A percentile compares a stretch with the other conserved stretches of the same genome.
These are phyloP conservation scores for Tauraco erythrolophus DNA, from an alignment of 2,113 vertebrate species.

Conservation along the genomic window DNA sequence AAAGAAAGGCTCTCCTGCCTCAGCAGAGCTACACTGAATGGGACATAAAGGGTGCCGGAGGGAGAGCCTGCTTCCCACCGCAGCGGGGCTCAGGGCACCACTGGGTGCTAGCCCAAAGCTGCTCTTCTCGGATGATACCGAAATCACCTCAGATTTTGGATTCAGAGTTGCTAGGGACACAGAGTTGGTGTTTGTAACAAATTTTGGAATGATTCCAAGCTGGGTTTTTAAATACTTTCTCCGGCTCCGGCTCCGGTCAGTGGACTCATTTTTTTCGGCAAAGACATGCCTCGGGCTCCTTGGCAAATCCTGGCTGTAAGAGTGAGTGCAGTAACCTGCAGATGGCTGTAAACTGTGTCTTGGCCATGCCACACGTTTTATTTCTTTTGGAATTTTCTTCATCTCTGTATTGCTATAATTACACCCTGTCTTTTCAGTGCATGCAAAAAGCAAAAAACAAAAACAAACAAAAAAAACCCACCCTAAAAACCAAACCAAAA, in stretches of 20 bases:
- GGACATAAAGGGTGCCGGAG: background rate
- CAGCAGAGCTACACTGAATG: background rate
- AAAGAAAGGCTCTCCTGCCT: background rate
- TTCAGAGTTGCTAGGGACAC: background rate
- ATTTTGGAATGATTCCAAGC: accelerated
- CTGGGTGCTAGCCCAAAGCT: background rate
- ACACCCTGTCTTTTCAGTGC: background rate
- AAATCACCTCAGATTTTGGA: background rate
- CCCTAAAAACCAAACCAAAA: background rate
- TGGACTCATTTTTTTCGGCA: background rate
- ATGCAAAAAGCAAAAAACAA: background rate
- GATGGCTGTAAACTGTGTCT: background rate
- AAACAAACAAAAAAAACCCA: background rate
- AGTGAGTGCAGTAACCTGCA: constrained; percentile 2
- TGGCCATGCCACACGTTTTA: background rate
- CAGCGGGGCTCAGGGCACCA: accelerated
- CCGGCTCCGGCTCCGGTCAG: accelerated
- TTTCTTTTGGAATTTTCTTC: background rate
- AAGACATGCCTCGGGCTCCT: background rate
- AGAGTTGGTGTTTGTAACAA: background rate
- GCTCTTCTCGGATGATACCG: background rate
- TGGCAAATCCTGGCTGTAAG: background rate
- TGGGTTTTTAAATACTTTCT: background rate
- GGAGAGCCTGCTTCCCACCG: background rate
- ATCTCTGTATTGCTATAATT: background rate